Base-by-base conservation (phyloP, 2,888 invertebrate genomes). In the Eupithecia subumbrata region DNA sequence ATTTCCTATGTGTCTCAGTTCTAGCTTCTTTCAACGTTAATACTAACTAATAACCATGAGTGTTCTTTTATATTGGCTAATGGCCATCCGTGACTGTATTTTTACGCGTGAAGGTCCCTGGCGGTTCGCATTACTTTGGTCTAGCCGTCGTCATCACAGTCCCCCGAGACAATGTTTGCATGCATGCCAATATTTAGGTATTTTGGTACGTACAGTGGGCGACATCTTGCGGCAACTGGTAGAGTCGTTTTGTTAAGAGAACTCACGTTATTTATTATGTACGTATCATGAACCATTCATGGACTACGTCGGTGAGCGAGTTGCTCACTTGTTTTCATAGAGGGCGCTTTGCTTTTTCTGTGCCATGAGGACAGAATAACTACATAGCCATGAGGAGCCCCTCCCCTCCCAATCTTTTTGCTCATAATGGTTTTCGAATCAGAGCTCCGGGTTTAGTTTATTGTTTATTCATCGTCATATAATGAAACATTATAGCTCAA, bases 61-160 rank as follows among this genome's bases (percentile, higher is more conserved):
- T 22, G 3, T 56, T 56, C 22, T 56, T 52, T 56, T 56, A 11
- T 22, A 56, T 22, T 22, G 56, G 56, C 56, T 22, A 22, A 56
- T 60, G 60, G n/a, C 60, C 25, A 60, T 60, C 22, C 60, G 60
- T 60, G 60, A 25, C 60, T 60, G n/a, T 52, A 60, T 12, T 60
- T 60, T 25, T 60, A 60, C 60, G 60, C 60, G 60, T 25, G 60
- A 60, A 56, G 56, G 56, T 60, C 60, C 14, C 60, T 14, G 60
- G 25, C 14, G 11, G 56, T 12, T 56, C 22, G 12, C 22, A 14
- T 56, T 56, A 56, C 25, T 60, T 56, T 22, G n/a, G 22, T 22
- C 25, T 25, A 22, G 22, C 3, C 14, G 60, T 60, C 14, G 60
- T 60, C 60, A 60, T 25, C 14, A 12, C 5, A 56, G 25, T 14